Evolutionary conservation across 2,888 invertebrate species (phyloP).

Genomic region (Nephrotoma flavescens): DNA sequence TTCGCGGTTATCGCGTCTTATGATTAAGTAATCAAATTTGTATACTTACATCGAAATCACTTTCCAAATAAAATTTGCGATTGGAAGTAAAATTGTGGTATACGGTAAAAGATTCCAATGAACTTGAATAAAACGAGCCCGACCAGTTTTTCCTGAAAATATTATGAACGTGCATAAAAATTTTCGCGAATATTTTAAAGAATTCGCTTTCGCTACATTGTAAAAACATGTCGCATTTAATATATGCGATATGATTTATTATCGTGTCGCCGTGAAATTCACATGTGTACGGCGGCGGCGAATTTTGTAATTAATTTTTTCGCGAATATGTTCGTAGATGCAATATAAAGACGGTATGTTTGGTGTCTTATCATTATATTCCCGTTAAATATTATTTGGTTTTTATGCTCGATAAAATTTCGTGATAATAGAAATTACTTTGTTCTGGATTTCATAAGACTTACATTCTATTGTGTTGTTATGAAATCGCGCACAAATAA

Average conservation of each 20-base stretch:
- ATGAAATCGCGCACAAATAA: background rate
- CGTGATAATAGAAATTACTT: no score
- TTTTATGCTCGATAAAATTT: no score
- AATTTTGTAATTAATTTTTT: background rate
- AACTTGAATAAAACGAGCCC: background rate
- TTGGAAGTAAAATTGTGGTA: background rate
- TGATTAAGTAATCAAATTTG: background rate
- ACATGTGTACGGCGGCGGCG: background rate
- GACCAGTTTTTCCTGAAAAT: background rate
- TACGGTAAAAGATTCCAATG: background rate
- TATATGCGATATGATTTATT: background rate
- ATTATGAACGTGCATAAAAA: background rate
- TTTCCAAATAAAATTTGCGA: background rate
- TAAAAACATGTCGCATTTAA: background rate
- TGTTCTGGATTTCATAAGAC: background rate
- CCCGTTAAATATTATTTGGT: background rate
- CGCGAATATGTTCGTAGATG: background rate
- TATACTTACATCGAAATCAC: background rate
- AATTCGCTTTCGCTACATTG: background rate
- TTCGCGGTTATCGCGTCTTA: background rate
- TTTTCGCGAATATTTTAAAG: background rate
- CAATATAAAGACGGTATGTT: background rate
- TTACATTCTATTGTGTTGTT: background rate
- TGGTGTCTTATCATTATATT: background rate
- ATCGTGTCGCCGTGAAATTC: background rate